Conservation (phyloP, 1,140 invertebrate genomes). For the Drosophila mojavensis region DNA sequence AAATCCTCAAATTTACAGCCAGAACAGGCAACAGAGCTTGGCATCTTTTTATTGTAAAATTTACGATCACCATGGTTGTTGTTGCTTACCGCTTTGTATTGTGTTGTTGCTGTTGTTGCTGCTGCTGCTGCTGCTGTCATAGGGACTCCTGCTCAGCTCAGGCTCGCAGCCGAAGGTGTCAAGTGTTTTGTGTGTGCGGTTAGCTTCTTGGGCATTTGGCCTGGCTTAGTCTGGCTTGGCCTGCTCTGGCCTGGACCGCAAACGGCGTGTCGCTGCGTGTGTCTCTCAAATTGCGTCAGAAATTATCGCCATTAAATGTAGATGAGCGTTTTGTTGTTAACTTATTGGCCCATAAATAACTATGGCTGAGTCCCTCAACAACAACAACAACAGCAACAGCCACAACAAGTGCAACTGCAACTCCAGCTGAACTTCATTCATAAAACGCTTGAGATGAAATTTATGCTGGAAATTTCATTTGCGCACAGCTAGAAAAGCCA, state of each 20-base stretch:
- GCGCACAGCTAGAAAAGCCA: constrained; percentile 27
- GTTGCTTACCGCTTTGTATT: constrained; percentile 53
- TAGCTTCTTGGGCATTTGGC: constrained; percentile 44
- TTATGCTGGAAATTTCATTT: constrained; percentile 30
- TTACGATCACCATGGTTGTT: constrained; percentile 55
- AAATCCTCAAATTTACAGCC: constrained; percentile 73
- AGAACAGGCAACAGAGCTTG: background rate
- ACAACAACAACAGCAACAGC: constrained; percentile 1
- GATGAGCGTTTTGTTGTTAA: constrained; percentile 82
- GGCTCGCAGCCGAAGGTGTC: constrained; percentile 61
- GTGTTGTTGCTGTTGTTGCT: constrained; percentile 23
- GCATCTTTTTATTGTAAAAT: constrained; percentile 58
- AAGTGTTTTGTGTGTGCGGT: constrained; percentile 71
- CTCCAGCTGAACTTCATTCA: constrained; percentile 53
- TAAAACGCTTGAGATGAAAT: constrained; percentile 42
- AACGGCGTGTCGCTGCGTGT: constrained; percentile 49
- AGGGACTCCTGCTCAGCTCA: constrained; percentile 11
- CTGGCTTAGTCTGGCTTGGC: background rate
- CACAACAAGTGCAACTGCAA: background rate
- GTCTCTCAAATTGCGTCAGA: constrained; percentile 78
- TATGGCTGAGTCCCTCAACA: background rate
- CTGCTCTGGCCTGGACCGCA: constrained; percentile 12
- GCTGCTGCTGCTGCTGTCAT: constrained; percentile 23
- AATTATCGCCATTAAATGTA: constrained; percentile 82
- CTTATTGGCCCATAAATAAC: constrained; percentile 79